Evolutionary conservation across 2,888 invertebrate genomes (phyloP).

Genomic region (Flexamia atlantica): DNA sequence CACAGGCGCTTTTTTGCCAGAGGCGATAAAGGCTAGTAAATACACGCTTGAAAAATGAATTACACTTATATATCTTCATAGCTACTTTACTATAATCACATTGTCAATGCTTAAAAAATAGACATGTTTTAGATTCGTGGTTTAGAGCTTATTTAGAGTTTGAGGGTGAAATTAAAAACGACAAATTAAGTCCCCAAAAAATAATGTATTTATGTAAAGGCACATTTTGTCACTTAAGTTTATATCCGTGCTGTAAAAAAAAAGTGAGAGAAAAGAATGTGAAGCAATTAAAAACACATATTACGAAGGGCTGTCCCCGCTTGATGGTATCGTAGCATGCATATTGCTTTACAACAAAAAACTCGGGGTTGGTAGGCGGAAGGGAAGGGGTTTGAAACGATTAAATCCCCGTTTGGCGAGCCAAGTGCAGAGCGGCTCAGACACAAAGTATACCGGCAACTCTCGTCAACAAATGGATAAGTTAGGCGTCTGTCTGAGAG

Average conservation of each 20-base stretch:
- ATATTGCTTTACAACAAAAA: conserved; percentile 44
- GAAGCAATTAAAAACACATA: conserved; percentile 45
- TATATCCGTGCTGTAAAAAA: neutral
- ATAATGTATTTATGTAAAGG: neutral
- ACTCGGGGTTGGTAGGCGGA: neutral
- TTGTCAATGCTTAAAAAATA: too few relatives aligned
- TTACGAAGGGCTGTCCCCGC: conserved; percentile 8
- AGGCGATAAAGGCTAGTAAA: too few relatives aligned
- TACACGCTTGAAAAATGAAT: too few relatives aligned
- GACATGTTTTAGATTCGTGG: too few relatives aligned
- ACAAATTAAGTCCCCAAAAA: too few relatives aligned
- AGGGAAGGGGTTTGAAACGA: neutral
- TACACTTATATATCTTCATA: too few relatives aligned
- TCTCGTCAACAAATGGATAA: conserved; percentile 40
- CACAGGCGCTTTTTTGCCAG: too few relatives aligned
- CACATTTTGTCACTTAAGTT: neutral
- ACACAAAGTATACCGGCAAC: neutral
- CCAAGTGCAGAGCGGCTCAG: neutral
- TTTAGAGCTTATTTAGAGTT: too few relatives aligned
- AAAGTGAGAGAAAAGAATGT: conserved; percentile 13
- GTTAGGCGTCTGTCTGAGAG: conserved; percentile 35
- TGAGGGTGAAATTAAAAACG: too few relatives aligned
- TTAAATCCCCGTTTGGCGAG: conserved; percentile 34
- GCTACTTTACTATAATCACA: too few relatives aligned
- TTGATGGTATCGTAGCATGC: conserved; percentile 32